These are phyloP conservation scores for Clistopyga incitator DNA, from an alignment of 2,888 invertebrate genomes.

Conservation along the genomic window DNA sequence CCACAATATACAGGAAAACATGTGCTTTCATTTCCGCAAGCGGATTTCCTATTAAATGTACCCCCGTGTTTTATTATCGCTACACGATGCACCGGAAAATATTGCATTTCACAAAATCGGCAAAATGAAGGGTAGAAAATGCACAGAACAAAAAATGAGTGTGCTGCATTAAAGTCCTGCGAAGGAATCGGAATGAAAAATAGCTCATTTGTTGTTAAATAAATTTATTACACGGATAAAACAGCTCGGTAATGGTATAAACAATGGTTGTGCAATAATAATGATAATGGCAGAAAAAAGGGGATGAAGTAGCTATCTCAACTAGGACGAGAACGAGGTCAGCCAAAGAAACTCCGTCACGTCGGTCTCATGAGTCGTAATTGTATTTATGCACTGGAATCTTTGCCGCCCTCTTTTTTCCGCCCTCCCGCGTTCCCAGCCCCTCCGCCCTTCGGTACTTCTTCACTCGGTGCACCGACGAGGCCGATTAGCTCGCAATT, in stretches of 20 bases:
- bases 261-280: background rate
- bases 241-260: background rate
- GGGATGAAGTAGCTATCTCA: constrained; percentile 30
- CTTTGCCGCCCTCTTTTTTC: constrained; percentile 31
- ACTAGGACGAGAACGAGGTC: constrained; percentile 59
- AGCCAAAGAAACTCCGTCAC: constrained; percentile 60
- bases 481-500: constrained; percentile 63
- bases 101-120: too few relatives aligned
- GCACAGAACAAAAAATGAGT: too few relatives aligned
- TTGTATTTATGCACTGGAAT: constrained; percentile 65
- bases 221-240: background rate
- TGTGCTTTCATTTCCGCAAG: background rate
- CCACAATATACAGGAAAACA: constrained; percentile 39
- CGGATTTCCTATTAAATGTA: background rate
- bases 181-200: too few relatives aligned
- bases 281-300: background rate
- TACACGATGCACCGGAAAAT: too few relatives aligned
- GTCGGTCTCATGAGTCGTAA: constrained; percentile 63
- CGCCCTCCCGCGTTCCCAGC: background rate
- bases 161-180: too few relatives aligned
- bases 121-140: too few relatives aligned
- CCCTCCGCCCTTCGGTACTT: constrained; percentile 17
- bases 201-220: background rate
- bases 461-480: background rate
- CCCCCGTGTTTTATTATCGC: background rate